phyloP scores from a whole-genome alignment of 92 coral and sea anemone genomes.

The Epizoanthus rinbou region DNA sequence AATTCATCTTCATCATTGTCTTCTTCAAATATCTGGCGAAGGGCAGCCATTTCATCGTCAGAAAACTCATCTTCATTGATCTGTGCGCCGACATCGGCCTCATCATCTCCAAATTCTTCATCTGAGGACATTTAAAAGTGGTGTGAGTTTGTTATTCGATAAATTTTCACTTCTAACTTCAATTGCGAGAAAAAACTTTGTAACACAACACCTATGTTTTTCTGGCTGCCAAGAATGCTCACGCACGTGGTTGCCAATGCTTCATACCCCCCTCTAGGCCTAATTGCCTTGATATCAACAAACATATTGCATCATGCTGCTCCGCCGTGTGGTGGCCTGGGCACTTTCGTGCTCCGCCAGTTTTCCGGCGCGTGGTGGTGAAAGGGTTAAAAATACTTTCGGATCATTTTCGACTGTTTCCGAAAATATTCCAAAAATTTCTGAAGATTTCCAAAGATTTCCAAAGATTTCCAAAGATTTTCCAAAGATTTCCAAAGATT shows the following conservation, averaged over 20 bases:
- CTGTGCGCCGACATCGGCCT: neutral
- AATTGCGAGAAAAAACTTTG: neutral
- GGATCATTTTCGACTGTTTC: too few relatives aligned
- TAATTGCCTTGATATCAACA: neutral
- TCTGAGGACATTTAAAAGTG: neutral
- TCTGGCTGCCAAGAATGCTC: neutral
- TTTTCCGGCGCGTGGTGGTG: too few relatives aligned
- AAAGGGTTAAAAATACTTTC: too few relatives aligned
- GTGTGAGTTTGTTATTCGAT: neutral
- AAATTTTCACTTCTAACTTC: neutral
- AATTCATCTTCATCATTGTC: slow-evolving; percentile 41
- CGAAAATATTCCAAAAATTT: too few relatives aligned
- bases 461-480: too few relatives aligned
- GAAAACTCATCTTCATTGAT: slow-evolving; percentile 19
- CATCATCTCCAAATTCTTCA: neutral
- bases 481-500: too few relatives aligned
- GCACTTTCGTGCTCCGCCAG: too few relatives aligned
- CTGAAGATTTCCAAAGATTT: too few relatives aligned
- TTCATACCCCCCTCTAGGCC: neutral
- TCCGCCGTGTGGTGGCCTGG: too few relatives aligned
- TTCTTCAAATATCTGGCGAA: slow-evolving; percentile 38
- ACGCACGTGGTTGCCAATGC: neutral
- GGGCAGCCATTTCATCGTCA: slow-evolving; percentile 24
- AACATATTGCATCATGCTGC: too few relatives aligned
- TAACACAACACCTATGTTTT: neutral